Evolutionary conservation across 2,797 vertebrate species (phyloP).

Genomic region (Notoglanidium macrostoma): DNA sequence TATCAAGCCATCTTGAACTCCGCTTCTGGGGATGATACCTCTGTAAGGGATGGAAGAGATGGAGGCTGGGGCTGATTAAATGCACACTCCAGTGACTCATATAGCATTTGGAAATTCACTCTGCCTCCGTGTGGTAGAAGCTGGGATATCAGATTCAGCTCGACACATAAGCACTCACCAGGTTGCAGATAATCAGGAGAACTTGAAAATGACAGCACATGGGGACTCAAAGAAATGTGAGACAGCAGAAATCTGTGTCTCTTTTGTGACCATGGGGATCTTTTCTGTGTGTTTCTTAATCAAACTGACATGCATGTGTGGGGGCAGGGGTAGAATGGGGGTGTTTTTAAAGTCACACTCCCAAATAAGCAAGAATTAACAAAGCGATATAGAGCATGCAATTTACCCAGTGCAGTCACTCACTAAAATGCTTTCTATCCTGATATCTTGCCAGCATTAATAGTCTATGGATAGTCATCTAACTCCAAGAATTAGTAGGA

Average conservation of each 20-base stretch:
- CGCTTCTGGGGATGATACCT: constrained; percentile 57
- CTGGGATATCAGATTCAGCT: not conserved
- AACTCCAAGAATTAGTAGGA: not conserved
- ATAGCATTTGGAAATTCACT: constrained; percentile 50
- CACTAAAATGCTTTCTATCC: not conserved
- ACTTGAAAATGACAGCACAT: constrained; percentile 1
- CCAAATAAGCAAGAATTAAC: constrained; percentile 15
- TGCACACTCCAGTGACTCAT: constrained; percentile 35
- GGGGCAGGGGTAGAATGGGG: not conserved
- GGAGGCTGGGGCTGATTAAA: constrained; percentile 47
- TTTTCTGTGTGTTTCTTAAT: constrained; percentile 21
- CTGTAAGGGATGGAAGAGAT: constrained; percentile 40
- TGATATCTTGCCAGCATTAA: not conserved
- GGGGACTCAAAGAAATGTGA: constrained; percentile 7
- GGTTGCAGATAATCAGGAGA: not conserved
- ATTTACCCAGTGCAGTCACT: not conserved
- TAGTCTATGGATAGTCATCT: not conserved
- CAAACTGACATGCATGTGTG: not conserved
- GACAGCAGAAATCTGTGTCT: not conserved
- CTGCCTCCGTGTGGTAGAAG: constrained; percentile 63
- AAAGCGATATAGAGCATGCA: not conserved
- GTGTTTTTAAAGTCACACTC: constrained; percentile 5
- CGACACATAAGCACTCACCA: not conserved
- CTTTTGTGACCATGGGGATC: not conserved
- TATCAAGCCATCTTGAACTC: constrained; percentile 50